Percentiles rank a stretch among this genome's conserved stretches.
These are phyloP conservation scores for Hyaena hyaena DNA, from an alignment of 2,113 vertebrate species.

Conservation along the genomic window DNA sequence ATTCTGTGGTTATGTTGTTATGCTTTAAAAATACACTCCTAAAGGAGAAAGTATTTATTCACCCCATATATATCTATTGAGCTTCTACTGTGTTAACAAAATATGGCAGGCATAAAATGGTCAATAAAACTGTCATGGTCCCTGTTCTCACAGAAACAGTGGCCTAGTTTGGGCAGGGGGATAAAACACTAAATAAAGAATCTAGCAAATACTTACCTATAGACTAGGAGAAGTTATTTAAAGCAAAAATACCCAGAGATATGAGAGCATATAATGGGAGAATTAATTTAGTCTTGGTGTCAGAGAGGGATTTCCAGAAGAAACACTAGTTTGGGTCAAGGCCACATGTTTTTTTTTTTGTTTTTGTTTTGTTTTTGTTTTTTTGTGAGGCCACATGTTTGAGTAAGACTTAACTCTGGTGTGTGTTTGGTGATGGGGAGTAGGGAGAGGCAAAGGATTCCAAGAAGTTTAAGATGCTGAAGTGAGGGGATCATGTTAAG, in stretches of 20 bases:
- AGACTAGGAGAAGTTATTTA: neutral
- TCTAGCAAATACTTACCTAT: neutral
- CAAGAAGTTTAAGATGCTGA: neutral
- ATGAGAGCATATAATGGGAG: neutral
- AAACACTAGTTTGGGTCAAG: neutral
- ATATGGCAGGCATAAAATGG: neutral
- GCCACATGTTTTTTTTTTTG: neutral
- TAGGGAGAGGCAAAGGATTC: neutral
- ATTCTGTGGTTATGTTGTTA: neutral
- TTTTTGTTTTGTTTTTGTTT: too few species aligned
- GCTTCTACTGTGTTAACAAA: neutral
- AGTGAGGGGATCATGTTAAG: neutral
- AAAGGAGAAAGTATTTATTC: neutral
- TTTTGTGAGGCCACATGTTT: neutral
- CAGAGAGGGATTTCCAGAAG: neutral
- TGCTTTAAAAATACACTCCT: neutral
- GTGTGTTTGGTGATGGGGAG: neutral
- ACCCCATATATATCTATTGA: neutral
- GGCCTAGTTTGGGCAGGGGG: fast-evolving
- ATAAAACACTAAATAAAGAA: neutral
- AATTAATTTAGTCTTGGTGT: neutral
- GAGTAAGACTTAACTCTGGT: neutral
- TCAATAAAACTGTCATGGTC: neutral
- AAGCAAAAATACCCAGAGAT: neutral
- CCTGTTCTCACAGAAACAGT: neutral